Evolutionary conservation across 2,113 vertebrate genomes (phyloP).

Genomic region (Arenaria interpres): DNA sequence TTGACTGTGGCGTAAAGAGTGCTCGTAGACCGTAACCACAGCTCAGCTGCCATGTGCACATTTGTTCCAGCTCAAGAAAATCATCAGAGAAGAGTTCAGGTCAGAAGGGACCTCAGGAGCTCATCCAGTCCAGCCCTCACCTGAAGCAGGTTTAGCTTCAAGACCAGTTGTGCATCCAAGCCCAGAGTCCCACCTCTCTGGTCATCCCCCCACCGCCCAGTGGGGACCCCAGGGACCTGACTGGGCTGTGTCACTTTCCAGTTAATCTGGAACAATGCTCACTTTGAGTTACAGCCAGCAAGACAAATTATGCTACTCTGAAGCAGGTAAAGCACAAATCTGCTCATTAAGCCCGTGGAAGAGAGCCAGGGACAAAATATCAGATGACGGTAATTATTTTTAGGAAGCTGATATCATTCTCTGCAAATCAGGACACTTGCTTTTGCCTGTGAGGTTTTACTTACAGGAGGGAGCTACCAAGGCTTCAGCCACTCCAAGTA

Average conservation of each 20-base stretch:
- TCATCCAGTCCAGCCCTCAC: neutral
- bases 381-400: neutral
- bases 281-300: neutral
- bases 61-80: neutral
- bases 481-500: constrained; percentile 90
- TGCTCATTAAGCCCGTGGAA: neutral
- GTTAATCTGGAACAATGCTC: neutral
- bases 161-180: neutral
- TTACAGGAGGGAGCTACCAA: constrained; percentile 89
- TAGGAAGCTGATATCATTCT: neutral
- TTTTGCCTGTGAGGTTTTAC: constrained; percentile 33
- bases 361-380: neutral
- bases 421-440: neutral
- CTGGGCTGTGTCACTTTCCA: neutral
- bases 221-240: neutral
- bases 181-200: too few relatives aligned
- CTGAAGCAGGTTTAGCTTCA: neutral
- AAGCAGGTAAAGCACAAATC: constrained; percentile 26
- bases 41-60: fast-evolving
- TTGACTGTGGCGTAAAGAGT: neutral
- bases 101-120: neutral
- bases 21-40: neutral
- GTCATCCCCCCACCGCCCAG: fast-evolving
- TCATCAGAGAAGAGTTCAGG: neutral
- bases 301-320: neutral